A percentile compares a stretch with the other conserved stretches of the same genome.
These are phyloP conservation scores for Limnodromus scolopaceus DNA, from an alignment of 2,797 vertebrate species.

Conservation along the genomic window DNA sequence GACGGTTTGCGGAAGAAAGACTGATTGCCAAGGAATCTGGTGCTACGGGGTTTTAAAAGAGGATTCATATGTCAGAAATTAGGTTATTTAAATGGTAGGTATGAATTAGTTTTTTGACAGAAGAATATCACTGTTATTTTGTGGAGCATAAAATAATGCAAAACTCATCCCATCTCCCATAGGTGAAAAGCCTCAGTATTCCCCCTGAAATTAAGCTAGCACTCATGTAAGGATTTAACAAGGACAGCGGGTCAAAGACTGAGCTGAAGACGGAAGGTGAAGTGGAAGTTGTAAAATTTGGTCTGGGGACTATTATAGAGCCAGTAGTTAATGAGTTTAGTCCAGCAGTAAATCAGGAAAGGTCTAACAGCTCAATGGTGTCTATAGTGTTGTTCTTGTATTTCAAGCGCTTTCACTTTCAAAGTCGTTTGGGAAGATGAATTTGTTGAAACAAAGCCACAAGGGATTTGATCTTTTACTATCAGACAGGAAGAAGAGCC, in stretches of 20 bases:
- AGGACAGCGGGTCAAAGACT: background rate
- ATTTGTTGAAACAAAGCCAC: constrained; percentile 2
- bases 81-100: background rate
- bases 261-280: background rate
- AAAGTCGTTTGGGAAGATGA: background rate
- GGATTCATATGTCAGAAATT: background rate
- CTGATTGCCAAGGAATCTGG: background rate
- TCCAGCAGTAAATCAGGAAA: constrained; percentile 40
- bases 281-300: constrained; percentile 38
- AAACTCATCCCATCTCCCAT: background rate
- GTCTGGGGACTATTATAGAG: background rate
- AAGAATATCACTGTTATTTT: background rate
- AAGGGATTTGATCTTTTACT: background rate
- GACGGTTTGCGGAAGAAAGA: background rate
- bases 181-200: background rate
- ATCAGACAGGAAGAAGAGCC: background rate
- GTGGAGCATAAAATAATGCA: background rate
- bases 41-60: background rate
- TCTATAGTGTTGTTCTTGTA: background rate
- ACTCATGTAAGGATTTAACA: background rate
- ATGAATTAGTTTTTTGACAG: background rate
- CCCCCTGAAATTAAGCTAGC: background rate
- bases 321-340: constrained; percentile 6
- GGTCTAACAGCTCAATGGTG: background rate
- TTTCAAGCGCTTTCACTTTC: background rate